Conservation (phyloP, 2,113 vertebrate species). For the Fregetta grallaria region DNA sequence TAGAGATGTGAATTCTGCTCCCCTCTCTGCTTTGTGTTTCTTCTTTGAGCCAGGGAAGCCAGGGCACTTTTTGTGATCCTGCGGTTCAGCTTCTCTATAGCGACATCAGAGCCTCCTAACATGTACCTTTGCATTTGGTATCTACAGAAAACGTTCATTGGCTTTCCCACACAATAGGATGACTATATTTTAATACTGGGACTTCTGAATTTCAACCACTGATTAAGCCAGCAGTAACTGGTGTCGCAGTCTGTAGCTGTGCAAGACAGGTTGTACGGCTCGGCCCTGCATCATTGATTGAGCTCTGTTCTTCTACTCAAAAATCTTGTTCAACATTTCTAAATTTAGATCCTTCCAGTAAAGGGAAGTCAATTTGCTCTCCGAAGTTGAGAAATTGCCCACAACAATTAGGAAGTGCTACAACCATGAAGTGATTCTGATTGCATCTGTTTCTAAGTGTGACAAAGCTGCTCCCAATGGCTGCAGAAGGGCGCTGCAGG, state of each 20-base stretch:
- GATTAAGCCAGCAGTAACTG: background rate
- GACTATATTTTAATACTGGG: background rate
- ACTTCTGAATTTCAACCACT: background rate
- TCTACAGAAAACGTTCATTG: background rate
- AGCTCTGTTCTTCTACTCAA: background rate
- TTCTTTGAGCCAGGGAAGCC: background rate
- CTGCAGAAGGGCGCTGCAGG: background rate
- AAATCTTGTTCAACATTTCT: background rate
- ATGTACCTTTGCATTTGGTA: background rate
- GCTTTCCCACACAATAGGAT: background rate
- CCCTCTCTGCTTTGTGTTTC: background rate
- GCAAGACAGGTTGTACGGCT: background rate
- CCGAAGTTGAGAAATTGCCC: background rate
- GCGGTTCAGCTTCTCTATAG: background rate
- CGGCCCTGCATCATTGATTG: rapidly evolving
- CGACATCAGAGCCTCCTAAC: background rate
- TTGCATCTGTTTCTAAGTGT: background rate
- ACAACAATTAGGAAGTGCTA: background rate
- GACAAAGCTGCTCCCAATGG: background rate
- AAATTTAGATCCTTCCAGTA: background rate
- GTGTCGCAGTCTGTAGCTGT: background rate
- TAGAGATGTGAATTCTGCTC: background rate
- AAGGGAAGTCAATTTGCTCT: background rate
- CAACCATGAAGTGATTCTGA: background rate
- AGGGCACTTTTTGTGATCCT: background rate